Evolutionary conservation across 1,140 invertebrate genomes (phyloP).

Genomic region (Lamellibrachia luymesi): DNA sequence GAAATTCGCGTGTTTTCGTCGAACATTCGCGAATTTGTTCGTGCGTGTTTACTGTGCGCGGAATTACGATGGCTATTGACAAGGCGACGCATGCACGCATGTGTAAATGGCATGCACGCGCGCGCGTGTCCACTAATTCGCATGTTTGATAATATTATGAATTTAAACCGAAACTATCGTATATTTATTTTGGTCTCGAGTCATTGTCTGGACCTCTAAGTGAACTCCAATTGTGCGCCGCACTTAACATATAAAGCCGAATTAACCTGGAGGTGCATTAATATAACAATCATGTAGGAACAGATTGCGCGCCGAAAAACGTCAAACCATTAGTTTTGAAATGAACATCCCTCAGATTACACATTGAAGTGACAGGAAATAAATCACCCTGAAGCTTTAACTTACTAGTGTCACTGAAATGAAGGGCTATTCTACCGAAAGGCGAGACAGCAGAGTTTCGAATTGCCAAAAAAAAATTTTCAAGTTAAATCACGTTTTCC

Average conservation of each 20-base stretch:
- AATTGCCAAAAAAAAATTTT: neutral
- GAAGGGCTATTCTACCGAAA: neutral
- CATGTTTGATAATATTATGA: neutral
- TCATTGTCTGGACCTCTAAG: neutral
- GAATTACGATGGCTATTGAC: neutral
- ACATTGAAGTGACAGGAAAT: neutral
- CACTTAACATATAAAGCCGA: neutral
- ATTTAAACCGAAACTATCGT: neutral
- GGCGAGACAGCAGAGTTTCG: neutral
- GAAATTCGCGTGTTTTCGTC: neutral
- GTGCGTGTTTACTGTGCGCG: neutral
- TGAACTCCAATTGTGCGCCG: neutral
- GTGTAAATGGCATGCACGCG: neutral
- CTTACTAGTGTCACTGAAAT: neutral
- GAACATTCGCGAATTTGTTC: too few species aligned
- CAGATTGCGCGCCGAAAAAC: neutral
- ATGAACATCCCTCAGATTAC: slow-evolving; percentile 1
- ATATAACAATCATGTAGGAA: neutral
- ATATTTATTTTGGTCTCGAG: neutral
- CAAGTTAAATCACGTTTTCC: neutral
- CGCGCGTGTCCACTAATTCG: neutral
- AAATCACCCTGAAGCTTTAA: neutral
- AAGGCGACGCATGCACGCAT: neutral
- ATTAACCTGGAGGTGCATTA: neutral
- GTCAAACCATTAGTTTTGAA: neutral